phyloP scores from a whole-genome alignment of 2,888 invertebrate genomes.

The Nezara viridula region DNA sequence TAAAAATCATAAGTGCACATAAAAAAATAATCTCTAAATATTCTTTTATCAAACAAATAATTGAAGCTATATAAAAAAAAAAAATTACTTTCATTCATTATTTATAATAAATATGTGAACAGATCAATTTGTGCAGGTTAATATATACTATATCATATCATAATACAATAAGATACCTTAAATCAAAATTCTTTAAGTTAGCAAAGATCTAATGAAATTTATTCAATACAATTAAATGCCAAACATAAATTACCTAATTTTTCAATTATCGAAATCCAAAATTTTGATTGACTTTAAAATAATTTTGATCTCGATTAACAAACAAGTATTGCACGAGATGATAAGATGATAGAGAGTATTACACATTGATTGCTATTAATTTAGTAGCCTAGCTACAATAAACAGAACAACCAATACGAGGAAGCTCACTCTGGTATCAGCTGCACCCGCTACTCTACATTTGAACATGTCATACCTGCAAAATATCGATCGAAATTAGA shows the following conservation, averaged over 20 bases:
- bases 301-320: neutral
- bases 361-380: neutral
- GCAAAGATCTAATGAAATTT: neutral
- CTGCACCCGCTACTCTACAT: slow-evolving; percentile 89
- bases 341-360: neutral
- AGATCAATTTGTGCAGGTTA: neutral
- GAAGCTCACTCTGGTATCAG: slow-evolving; percentile 75
- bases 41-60: slow-evolving; percentile 1
- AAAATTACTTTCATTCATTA: neutral
- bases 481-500: slow-evolving; percentile 56
- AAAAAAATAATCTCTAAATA: neutral
- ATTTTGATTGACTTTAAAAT: neutral
- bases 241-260: neutral
- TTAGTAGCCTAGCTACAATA: neutral
- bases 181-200: neutral
- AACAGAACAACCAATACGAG: slow-evolving; percentile 66
- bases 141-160: neutral
- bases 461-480: slow-evolving; percentile 87
- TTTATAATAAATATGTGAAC: neutral
- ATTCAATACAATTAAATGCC: neutral
- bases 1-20: neutral
- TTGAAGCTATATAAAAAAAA: neutral
- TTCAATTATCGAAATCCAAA: neutral
- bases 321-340: slow-evolving; percentile 27
- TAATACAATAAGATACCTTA: neutral